A percentile compares a stretch with the other conserved stretches of the same genome.
Evolutionary conservation across 1,140 invertebrate genomes (phyloP).

Genomic region (Lordiphosa stackelbergi): DNA sequence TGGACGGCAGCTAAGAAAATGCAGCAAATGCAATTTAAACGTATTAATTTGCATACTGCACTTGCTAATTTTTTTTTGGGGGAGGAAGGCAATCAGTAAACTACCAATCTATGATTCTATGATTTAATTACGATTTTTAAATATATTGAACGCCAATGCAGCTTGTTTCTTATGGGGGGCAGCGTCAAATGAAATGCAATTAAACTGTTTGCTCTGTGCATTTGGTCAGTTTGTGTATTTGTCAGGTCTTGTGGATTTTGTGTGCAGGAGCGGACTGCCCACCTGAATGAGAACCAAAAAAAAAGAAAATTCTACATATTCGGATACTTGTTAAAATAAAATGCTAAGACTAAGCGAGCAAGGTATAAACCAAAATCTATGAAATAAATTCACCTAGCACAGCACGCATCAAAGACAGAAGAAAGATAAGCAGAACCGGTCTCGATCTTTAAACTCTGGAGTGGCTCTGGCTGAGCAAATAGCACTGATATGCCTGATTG

Average conservation of each 20-base stretch:
- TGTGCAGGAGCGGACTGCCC: conserved; percentile 1
- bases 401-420: no score
- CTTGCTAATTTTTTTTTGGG: background rate
- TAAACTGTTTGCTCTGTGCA: conserved; percentile 65
- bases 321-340: no score
- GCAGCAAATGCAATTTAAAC: conserved; percentile 28
- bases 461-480: no score
- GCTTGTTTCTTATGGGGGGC: conserved; percentile 21
- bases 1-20: conserved; percentile 75
- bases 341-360: no score
- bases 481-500: no score
- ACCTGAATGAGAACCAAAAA: no score
- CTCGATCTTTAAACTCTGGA: no score
- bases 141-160: conserved; percentile 3
- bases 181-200: conserved; percentile 62
- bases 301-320: no score
- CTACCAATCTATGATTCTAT: conserved; percentile 40
- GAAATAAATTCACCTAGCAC: no score
- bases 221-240: conserved; percentile 36
- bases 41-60: background rate
- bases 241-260: conserved; percentile 8
- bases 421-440: no score
- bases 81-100: conserved; percentile 10
- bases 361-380: no score
- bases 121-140: conserved; percentile 51